Percentiles rank a stretch among this genome's conserved stretches.
phyloP scores from a whole-genome alignment of 2,113 vertebrate species.

The Epinephelus lanceolatus region DNA sequence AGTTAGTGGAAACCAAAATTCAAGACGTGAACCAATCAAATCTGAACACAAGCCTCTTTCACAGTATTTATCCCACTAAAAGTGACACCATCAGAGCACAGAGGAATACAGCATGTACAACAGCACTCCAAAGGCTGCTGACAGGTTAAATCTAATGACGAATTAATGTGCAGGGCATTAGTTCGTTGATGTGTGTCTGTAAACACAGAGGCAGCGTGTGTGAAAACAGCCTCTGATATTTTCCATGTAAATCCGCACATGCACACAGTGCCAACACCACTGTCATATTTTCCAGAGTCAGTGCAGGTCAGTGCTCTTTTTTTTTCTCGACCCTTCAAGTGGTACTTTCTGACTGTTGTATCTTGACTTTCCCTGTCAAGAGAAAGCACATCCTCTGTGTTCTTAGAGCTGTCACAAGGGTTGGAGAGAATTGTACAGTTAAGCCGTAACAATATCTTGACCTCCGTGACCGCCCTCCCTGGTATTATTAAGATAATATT shows the following conservation, averaged over 20 bases:
- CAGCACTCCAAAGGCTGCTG: not conserved
- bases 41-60: not conserved
- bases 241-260: not conserved
- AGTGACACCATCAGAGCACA: not conserved
- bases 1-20: not conserved
- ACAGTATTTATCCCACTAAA: not conserved
- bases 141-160: not conserved
- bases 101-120: not conserved
- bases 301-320: not conserved
- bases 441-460: not conserved
- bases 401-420: not conserved
- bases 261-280: too few species aligned
- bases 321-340: not conserved
- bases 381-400: not conserved
- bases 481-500: not conserved
- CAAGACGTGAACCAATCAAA: not conserved
- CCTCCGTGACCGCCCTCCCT: not conserved
- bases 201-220: too few species aligned
- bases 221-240: not conserved
- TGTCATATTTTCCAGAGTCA: not conserved
- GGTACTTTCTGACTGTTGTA: not conserved
- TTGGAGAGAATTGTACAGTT: not conserved
- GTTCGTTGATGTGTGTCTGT: not conserved
- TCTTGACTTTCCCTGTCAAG: not conserved
- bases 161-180: not conserved